Evolutionary conservation across 2,797 vertebrate species (phyloP).

Genomic region (Bucorvus abyssinicus): DNA sequence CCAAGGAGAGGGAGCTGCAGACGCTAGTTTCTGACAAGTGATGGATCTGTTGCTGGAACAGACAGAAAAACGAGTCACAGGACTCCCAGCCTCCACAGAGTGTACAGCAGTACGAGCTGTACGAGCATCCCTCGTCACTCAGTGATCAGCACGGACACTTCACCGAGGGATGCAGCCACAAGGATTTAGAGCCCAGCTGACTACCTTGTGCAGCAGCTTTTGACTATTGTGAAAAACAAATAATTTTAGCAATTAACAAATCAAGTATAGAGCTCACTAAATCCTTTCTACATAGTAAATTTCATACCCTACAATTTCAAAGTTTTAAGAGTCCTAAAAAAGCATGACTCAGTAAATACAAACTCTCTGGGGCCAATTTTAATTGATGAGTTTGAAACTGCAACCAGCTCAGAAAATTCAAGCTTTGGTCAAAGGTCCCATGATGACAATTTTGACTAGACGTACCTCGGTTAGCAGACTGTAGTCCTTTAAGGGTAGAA

Average conservation of each 20-base stretch:
- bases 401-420: not conserved
- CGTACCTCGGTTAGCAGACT: not conserved
- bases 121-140: not conserved
- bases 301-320: not conserved
- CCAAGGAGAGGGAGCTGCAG: not conserved
- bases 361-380: not conserved
- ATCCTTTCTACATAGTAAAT: not conserved
- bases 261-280: not conserved
- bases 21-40: not conserved
- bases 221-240: not conserved
- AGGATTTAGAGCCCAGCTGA: not conserved
- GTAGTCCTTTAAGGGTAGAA: not conserved
- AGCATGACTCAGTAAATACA: not conserved
- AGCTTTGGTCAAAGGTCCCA: not conserved
- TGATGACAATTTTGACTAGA: not conserved
- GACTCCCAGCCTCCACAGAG: not conserved
- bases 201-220: not conserved
- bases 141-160: not conserved
- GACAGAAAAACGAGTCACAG: not conserved
- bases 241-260: not conserved
- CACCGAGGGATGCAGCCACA: fast-evolving
- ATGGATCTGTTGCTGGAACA: not conserved
- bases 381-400: not conserved
- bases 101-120: not conserved
- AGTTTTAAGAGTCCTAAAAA: not conserved